These are phyloP conservation scores for Agrotis exclamationis DNA, from an alignment of 2,888 invertebrate genomes.

Conservation along the genomic window DNA sequence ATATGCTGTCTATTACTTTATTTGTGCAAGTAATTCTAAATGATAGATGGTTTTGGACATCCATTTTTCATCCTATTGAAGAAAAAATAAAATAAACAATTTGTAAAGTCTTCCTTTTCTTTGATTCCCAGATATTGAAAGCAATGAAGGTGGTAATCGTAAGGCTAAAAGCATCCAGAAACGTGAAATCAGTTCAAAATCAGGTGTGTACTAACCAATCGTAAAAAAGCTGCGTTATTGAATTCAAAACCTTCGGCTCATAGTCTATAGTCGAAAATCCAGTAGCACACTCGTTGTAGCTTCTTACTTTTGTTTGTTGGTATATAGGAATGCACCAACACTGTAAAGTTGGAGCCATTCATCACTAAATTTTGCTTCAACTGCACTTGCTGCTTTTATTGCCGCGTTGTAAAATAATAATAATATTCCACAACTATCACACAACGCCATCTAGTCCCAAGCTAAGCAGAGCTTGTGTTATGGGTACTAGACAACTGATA, in stretches of 20 bases:
- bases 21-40: too few species aligned
- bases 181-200: constrained; percentile 49
- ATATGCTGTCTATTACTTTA: too few species aligned
- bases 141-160: constrained; percentile 26
- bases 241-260: not conserved
- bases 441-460: too few species aligned
- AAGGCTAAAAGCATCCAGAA: constrained; percentile 44
- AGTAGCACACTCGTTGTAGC: not conserved
- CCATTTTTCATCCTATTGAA: too few species aligned
- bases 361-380: not conserved
- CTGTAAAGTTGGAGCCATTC: not conserved
- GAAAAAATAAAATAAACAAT: too few species aligned
- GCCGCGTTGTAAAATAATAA: too few species aligned
- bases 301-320: not conserved
- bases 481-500: too few species aligned
- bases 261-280: not conserved
- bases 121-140: constrained; percentile 57
- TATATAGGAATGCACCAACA: not conserved
- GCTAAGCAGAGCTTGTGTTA: too few species aligned
- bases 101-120: constrained; percentile 26
- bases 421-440: too few species aligned
- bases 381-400: not conserved
- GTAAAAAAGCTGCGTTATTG: not conserved
- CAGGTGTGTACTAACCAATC: constrained; percentile 55
- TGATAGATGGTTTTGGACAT: too few species aligned